A percentile compares a stretch with the other conserved stretches of the same genome.
Evolutionary conservation across 2,797 vertebrate species (phyloP).

Genomic region (Protonibea diacanthus): DNA sequence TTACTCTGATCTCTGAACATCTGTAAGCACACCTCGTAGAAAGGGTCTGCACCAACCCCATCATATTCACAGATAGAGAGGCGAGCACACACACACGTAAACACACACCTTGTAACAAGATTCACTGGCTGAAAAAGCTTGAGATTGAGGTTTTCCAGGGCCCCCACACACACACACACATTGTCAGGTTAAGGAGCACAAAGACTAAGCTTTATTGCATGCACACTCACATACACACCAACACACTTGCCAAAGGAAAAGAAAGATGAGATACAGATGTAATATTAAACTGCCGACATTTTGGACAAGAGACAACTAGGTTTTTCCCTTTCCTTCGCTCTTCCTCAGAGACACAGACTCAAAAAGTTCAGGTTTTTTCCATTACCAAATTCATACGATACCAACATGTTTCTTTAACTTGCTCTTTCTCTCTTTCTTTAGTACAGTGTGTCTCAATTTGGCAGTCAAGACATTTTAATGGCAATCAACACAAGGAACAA

Average conservation of each 20-base stretch:
- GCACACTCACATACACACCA: not conserved
- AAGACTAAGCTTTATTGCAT: conserved; percentile 10
- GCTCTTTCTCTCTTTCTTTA: not conserved
- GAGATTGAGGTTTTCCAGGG: conserved; percentile 53
- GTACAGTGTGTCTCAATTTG: too few species aligned
- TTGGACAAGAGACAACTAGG: conserved; percentile 26
- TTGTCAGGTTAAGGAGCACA: conserved; percentile 11
- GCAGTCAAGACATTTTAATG: too few species aligned
- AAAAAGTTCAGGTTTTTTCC: conserved; percentile 11
- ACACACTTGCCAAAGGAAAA: conserved; percentile 20
- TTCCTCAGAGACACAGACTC: not conserved
- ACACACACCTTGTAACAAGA: conserved; percentile 40
- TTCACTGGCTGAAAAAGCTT: conserved; percentile 51
- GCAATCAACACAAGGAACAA: too few species aligned
- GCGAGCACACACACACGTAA: conserved; percentile 6
- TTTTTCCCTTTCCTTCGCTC: conserved; percentile 9
- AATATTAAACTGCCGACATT: conserved; percentile 40
- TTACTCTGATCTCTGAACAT: conserved; percentile 65
- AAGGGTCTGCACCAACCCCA: conserved; percentile 32
- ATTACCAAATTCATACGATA: conserved; percentile 16
- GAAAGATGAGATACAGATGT: conserved; percentile 38
- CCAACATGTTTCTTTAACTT: not conserved
- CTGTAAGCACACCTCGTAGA: conserved; percentile 54
- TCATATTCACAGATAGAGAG: conserved; percentile 1
- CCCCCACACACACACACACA: conserved; percentile 4